phyloP scores from a whole-genome alignment of 2,113 vertebrate genomes.

The Chloebia gouldiae region DNA sequence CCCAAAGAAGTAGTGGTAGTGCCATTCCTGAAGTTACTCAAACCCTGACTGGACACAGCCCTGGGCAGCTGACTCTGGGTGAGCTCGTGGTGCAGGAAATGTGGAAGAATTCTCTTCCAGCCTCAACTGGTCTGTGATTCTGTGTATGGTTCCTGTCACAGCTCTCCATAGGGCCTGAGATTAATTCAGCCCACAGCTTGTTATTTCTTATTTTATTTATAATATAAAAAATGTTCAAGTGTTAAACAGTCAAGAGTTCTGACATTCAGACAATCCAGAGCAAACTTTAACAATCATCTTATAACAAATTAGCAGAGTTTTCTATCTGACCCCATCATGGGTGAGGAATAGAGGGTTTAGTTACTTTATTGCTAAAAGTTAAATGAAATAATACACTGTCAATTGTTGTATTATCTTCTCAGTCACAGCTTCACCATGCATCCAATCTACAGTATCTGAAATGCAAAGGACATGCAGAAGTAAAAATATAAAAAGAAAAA shows the following conservation, averaged over 20 bases:
- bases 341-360: conserved; percentile 74
- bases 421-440: conserved; percentile 98
- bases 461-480: conserved; percentile 98
- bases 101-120: neutral
- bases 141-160: neutral
- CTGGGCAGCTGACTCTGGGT: neutral
- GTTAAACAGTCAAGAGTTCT: conserved; percentile 82
- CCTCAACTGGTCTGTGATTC: neutral
- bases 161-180: conserved; percentile 1
- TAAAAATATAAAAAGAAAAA: conserved; percentile 79
- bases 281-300: conserved; percentile 86
- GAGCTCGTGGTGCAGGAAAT: neutral
- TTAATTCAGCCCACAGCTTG: conserved; percentile 63
- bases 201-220: conserved; percentile 82
- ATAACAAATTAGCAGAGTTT: conserved; percentile 91
- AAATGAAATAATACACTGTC: conserved; percentile 93
- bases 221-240: conserved; percentile 86
- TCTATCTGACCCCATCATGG: conserved; percentile 86
- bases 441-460: conserved; percentile 94
- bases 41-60: neutral
- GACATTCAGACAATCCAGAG: conserved; percentile 80
- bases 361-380: conserved; percentile 97
- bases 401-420: conserved; percentile 86
- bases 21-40: neutral
- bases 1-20: neutral